phyloP scores from a whole-genome alignment of 1,140 invertebrate genomes.

The Monochamus saltuarius region DNA sequence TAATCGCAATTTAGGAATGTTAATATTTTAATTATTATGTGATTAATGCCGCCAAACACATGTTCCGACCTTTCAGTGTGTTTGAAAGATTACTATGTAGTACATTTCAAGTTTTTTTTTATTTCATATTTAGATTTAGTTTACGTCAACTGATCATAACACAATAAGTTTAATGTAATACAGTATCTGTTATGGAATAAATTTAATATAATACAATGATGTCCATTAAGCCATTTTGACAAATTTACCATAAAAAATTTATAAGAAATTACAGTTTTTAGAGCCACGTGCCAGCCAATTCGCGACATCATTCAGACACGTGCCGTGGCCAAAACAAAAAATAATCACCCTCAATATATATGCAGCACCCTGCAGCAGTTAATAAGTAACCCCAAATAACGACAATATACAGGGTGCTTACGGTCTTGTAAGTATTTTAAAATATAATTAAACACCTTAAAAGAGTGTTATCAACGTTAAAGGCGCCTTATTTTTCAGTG shows the following conservation, averaged over 20 bases:
- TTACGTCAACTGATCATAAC: too few species aligned
- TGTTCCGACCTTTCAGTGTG: too few species aligned
- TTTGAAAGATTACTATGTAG: too few species aligned
- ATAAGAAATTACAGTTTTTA: slow-evolving; percentile 16
- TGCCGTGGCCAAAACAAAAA: slow-evolving; percentile 14
- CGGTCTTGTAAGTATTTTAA: too few species aligned
- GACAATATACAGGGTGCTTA: not conserved
- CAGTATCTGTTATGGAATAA: not conserved
- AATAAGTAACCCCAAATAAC: not conserved
- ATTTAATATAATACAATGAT: not conserved
- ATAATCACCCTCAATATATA: slow-evolving; percentile 10
- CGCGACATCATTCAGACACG: slow-evolving; percentile 29
- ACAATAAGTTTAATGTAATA: not conserved
- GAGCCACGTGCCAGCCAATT: slow-evolving; percentile 21
- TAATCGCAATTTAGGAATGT: too few species aligned
- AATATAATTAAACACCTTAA: too few species aligned
- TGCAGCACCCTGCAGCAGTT: not conserved
- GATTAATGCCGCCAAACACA: too few species aligned
- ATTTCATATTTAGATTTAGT: not conserved
- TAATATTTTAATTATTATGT: too few species aligned
- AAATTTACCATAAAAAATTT: slow-evolving; percentile 17
- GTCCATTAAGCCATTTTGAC: not conserved
- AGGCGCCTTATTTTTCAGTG: too few species aligned
- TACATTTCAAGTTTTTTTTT: too few species aligned
- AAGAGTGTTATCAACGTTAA: too few species aligned